Percentiles rank a stretch among this genome's conserved stretches.
These are phyloP conservation scores for Synanthedon myopaeformis DNA, from an alignment of 2,888 invertebrate genomes.

Conservation along the genomic window DNA sequence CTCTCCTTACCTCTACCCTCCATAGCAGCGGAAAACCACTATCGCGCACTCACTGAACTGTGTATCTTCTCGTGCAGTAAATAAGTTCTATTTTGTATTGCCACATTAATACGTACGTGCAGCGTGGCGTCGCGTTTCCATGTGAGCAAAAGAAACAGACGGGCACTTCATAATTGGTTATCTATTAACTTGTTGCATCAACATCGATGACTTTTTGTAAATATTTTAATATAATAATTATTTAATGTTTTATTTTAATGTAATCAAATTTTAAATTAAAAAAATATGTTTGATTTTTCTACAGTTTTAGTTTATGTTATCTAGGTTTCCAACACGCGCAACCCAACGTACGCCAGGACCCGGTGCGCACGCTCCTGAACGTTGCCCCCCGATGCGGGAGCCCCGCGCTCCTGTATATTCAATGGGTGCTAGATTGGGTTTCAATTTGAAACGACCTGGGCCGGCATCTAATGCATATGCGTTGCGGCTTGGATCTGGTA, in stretches of 20 bases:
- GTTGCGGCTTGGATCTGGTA: slow-evolving; percentile 49
- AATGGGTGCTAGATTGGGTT: slow-evolving; percentile 60
- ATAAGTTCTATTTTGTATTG: too few species aligned
- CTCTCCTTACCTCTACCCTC: too few species aligned
- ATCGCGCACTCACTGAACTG: too few species aligned
- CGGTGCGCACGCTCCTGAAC: slow-evolving; percentile 73
- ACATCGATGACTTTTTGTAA: too few species aligned
- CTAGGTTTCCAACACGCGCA: slow-evolving; percentile 27
- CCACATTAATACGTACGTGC: too few species aligned
- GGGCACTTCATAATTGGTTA: too few species aligned
- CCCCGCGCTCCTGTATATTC: slow-evolving; percentile 70
- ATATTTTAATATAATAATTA: too few species aligned
- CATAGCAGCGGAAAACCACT: too few species aligned
- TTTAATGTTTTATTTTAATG: background rate
- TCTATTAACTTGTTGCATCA: too few species aligned
- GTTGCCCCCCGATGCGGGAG: slow-evolving; percentile 62
- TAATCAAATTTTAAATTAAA: background rate
- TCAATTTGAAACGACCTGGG: slow-evolving; percentile 45
- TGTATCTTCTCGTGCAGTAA: too few species aligned
- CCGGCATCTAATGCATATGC: slow-evolving; percentile 76
- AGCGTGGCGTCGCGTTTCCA: too few species aligned
- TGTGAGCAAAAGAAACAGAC: too few species aligned
- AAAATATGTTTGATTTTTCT: background rate
- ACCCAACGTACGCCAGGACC: slow-evolving; percentile 69
- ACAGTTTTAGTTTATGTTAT: background rate